These are phyloP conservation scores for Dolichotis patagonum DNA, from an alignment of 2,113 vertebrate genomes.

Conservation along the genomic window DNA sequence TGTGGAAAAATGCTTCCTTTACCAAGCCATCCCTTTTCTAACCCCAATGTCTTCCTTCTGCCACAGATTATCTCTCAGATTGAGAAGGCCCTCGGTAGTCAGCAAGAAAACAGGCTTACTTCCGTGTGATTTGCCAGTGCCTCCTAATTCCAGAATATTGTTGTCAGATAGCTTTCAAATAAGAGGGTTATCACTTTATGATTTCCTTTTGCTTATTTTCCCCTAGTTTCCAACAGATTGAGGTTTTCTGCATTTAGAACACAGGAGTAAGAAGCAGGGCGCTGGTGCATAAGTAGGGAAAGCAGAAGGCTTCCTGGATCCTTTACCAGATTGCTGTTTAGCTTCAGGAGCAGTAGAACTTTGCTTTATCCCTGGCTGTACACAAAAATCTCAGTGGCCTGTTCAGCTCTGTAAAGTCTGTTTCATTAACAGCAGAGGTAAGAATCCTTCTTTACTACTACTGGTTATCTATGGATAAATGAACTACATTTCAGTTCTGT, in stretches of 20 bases:
- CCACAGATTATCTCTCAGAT: not conserved
- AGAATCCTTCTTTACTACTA: not conserved
- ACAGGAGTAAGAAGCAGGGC: not conserved
- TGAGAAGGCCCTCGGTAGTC: not conserved
- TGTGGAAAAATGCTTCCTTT: not conserved
- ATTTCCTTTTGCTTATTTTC: not conserved
- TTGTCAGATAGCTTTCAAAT: constrained; percentile 1
- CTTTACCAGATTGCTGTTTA: constrained; percentile 33
- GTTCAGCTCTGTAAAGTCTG: not conserved
- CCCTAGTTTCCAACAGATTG: not conserved
- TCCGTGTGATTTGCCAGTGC: not conserved
- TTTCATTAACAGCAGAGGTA: constrained; percentile 48
- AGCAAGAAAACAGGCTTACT: not conserved
- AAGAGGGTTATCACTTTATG: not conserved
- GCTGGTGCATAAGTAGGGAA: not conserved
- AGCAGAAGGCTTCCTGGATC: not conserved
- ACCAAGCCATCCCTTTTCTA: not conserved
- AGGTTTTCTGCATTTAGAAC: not conserved
- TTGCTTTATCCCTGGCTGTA: not conserved
- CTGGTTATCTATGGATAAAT: constrained; percentile 41
- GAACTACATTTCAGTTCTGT: constrained; percentile 26
- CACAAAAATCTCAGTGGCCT: constrained; percentile 30
- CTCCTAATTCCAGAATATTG: not conserved
- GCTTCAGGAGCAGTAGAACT: constrained; percentile 46
- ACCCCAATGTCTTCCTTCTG: not conserved